Base-by-base conservation (phyloP, 2,797 vertebrate genomes). In the Rhinichthys osculus region DNA sequence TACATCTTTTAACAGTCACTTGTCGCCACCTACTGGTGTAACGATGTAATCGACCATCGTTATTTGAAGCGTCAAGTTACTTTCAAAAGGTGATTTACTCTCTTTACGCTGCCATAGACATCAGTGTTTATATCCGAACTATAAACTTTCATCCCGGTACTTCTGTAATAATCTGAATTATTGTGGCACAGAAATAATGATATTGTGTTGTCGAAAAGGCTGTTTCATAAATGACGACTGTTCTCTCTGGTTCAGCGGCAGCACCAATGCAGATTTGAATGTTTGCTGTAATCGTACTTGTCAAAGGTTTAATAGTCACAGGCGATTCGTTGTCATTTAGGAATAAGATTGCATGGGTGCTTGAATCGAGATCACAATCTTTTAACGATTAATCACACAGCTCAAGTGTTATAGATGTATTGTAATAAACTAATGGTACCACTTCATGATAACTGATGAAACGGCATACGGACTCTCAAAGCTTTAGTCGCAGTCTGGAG, bases 391-490 rank as follows among this genome's bases (percentile, higher is more conserved):
- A 14, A 30, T 64, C 59, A 16, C 30, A 5, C 10, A 62, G 59
- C n/a, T 62, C 11, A 13, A 27, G n/a, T 27, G 50, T 47, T 19
- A 30, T 10, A 50, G 27, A 50, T 30, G n/a, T 35, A 21, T 54
- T n/a, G 13, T 38, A 38, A 52, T 57, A 4, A 57, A 57, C 52
- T 16, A 38, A 54, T 38, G 33, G 21, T 21, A 35, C 19, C 27
- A 57, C 5, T 33, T 35, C 27, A 76, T 13, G 40, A 72, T 19
- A 38, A 54, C 73, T 7, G 30, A 76, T 35, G 50, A 57, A 77
- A 38, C 19, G 0, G 71, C 85, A 50, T 23, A 33, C 71, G 6
- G 38, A 69, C 74, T 80, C 72, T 79, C 80, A 71, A 71, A 89
- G 44, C 38, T 27, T 81, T 11, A 33, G 17, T 35, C 5, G 0